Base-by-base conservation (phyloP, 2,888 invertebrate species). In the Drosophila infuscata region DNA sequence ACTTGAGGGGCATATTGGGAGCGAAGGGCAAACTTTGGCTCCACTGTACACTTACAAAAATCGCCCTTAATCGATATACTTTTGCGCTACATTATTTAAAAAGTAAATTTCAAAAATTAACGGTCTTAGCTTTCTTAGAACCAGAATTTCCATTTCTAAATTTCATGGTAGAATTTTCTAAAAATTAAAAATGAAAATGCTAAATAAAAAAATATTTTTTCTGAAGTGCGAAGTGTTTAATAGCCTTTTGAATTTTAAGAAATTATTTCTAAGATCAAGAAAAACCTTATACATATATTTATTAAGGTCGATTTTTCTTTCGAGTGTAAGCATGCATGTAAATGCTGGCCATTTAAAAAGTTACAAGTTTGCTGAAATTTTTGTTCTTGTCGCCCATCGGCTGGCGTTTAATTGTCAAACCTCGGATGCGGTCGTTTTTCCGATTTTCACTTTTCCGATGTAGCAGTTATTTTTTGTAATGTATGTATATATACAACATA, bases 331-430 rank as follows among this genome's bases (percentile, higher is more conserved):
- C 54, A 60, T 69, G 63, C 77, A 81, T 70, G 73, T 75, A 75
- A 81, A 71, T 74, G 75, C 41, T 71, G 68, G 58, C 67, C 78
- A 74, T 74, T 79, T 81, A 79, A 71, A 85, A 76, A 70, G 79
- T 79, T 75, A 70, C 80, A 75, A 69, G 70, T 66, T 74, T 64
- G 33, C 63, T 70, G 56, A 20, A 48, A 65, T 62, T 75, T 62
- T 41, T 51, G 46, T 56, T 63, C 46, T 52, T 49, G 53, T 32
- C 38, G 29, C 56, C 53, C 56, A 41, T 51, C 64, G 61, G 51
- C 52, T 38, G 68, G 64, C 79, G 79, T 83, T 86, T 84, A 86
- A 84, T 79, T 84, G 83, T 70, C 77, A 83, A 81, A 72, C 75
- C 49, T 74, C 74, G 73, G 69, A 82, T 70, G 76, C 71, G 78